These are phyloP conservation scores for Anastrepha obliqua DNA, from an alignment of 1,140 invertebrate species.

Conservation along the genomic window DNA sequence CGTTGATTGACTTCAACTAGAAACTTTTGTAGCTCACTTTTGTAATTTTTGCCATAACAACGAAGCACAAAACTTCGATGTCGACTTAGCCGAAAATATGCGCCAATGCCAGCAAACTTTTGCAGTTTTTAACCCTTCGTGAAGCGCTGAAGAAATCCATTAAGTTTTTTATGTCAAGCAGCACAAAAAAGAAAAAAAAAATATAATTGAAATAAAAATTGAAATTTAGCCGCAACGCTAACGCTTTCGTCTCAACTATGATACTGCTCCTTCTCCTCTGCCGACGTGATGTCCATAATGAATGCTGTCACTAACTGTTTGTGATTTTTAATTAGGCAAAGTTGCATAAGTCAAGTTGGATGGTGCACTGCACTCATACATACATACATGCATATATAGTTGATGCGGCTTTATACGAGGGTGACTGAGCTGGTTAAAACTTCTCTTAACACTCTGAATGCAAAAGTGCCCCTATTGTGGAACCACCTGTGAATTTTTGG, in stretches of 20 bases:
- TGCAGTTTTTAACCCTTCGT: background rate
- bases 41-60: background rate
- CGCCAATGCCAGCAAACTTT: background rate
- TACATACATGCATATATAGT: background rate
- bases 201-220: constrained; percentile 42
- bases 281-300: background rate
- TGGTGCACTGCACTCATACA: background rate
- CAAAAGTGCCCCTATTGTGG: constrained; percentile 60
- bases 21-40: background rate
- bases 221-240: constrained; percentile 20
- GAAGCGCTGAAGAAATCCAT: background rate
- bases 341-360: constrained; percentile 65
- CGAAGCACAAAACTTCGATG: background rate
- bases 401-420: too few species aligned
- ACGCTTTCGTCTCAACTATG: too few species aligned
- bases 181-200: background rate
- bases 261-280: background rate
- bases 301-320: constrained; percentile 44
- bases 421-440: background rate
- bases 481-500: constrained; percentile 59
- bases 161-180: background rate
- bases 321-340: constrained; percentile 70
- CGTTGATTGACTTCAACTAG: constrained; percentile 29
- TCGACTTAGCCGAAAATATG: background rate
- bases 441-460: background rate